phyloP scores from a whole-genome alignment of 2,113 vertebrate species.

The Planiliza haematocheilus region DNA sequence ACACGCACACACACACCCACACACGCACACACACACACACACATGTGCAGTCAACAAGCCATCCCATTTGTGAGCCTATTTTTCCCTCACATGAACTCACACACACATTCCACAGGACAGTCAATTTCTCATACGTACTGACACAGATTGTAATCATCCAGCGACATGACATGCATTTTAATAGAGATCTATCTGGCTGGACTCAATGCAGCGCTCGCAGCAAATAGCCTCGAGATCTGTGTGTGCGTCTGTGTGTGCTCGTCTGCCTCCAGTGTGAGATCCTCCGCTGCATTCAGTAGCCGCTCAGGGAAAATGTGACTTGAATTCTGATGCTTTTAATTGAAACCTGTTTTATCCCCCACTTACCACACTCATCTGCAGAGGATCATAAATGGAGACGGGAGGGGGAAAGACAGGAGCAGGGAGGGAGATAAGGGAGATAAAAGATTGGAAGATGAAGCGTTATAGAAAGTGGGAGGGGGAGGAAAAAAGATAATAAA shows the following conservation, averaged over 20 bases:
- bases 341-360: constrained; percentile 63
- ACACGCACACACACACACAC: not conserved
- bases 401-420: not conserved
- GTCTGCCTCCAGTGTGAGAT: constrained; percentile 8
- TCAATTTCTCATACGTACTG: constrained; percentile 23
- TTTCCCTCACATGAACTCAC: not conserved
- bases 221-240: not conserved
- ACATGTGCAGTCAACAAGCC: not conserved
- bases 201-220: constrained; percentile 22
- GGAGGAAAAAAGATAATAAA: not conserved
- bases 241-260: constrained; percentile 1
- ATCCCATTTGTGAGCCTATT: constrained; percentile 5
- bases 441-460: not conserved
- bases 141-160: constrained; percentile 48
- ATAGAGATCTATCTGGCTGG: constrained; percentile 32
- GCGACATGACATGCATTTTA: constrained; percentile 43
- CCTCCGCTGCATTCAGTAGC: constrained; percentile 33
- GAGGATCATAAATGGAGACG: constrained; percentile 49
- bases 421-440: not conserved
- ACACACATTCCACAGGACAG: constrained; percentile 23
- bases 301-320: constrained; percentile 50
- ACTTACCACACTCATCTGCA: constrained; percentile 57
- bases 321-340: constrained; percentile 63
- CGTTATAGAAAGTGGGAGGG: not conserved
- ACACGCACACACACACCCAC: not conserved